phyloP scores from a whole-genome alignment of 1,140 invertebrate species.

The Zaprionus camerounensis region DNA sequence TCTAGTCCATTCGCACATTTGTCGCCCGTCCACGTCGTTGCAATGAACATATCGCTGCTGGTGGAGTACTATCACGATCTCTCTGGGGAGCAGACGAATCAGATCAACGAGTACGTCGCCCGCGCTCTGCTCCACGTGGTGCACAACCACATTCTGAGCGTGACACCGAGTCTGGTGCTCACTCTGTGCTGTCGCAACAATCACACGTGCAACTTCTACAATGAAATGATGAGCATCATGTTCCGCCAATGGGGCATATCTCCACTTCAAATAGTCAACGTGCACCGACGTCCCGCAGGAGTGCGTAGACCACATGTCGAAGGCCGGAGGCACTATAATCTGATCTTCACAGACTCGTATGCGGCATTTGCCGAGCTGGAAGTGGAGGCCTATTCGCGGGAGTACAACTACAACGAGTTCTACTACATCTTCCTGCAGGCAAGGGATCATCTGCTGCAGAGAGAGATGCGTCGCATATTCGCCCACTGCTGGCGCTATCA shows the following conservation, averaged over 20 bases:
- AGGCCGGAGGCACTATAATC: slow-evolving; percentile 59
- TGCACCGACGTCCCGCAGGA: slow-evolving; percentile 31
- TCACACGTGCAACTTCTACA: slow-evolving; percentile 73
- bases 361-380: slow-evolving; percentile 65
- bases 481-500: slow-evolving; percentile 71
- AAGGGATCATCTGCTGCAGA: slow-evolving; percentile 45
- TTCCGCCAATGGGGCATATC: slow-evolving; percentile 67
- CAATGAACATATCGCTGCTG: slow-evolving; percentile 61
- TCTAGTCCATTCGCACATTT: not conserved
- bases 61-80: slow-evolving; percentile 53
- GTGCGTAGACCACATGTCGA: slow-evolving; percentile 9
- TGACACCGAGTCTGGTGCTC: slow-evolving; percentile 61
- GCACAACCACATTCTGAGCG: slow-evolving; percentile 59
- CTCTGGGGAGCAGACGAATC: slow-evolving; percentile 65
- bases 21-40: not conserved
- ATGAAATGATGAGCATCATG: slow-evolving; percentile 67
- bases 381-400: slow-evolving; percentile 49
- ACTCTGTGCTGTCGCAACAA: slow-evolving; percentile 63
- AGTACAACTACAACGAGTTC: slow-evolving; percentile 72
- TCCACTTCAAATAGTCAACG: slow-evolving; percentile 63
- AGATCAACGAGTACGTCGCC: slow-evolving; percentile 68
- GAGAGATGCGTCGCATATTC: slow-evolving; percentile 69
- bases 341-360: slow-evolving; percentile 74
- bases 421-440: slow-evolving; percentile 78
- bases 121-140: slow-evolving; percentile 65